These are phyloP conservation scores for Melanerpes aurifrons DNA, from an alignment of 2,113 vertebrate genomes.

Conservation along the genomic window DNA sequence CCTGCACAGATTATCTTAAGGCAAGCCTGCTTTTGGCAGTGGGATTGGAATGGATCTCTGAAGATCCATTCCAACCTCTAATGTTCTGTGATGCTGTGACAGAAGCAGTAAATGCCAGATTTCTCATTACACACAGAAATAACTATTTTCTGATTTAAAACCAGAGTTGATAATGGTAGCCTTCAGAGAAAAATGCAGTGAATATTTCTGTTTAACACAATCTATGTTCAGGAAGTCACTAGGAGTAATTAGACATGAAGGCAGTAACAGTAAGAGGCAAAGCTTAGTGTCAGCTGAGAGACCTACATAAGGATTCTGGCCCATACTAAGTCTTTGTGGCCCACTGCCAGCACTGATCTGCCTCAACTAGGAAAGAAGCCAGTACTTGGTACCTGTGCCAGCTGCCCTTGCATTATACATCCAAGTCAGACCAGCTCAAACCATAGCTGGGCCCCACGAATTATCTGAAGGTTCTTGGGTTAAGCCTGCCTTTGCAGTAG, in stretches of 20 bases:
- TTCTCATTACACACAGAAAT: not conserved
- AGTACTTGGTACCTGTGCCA: not conserved
- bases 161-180: not conserved
- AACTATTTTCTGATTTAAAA: not conserved
- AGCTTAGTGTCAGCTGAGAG: not conserved
- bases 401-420: not conserved
- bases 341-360: fast-evolving
- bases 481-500: not conserved
- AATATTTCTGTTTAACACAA: not conserved
- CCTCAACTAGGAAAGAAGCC: not conserved
- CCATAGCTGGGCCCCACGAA: fast-evolving
- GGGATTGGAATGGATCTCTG: no score
- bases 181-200: not conserved
- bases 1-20: no score
- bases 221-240: not conserved
- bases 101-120: not conserved
- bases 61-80: no score
- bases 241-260: not conserved
- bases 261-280: not conserved
- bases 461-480: not conserved
- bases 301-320: not conserved
- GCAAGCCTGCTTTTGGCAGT: no score
- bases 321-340: not conserved
- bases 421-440: not conserved
- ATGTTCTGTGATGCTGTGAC: no score